phyloP scores from a whole-genome alignment of 2,888 invertebrate species.

The Drosophila antonietae region DNA sequence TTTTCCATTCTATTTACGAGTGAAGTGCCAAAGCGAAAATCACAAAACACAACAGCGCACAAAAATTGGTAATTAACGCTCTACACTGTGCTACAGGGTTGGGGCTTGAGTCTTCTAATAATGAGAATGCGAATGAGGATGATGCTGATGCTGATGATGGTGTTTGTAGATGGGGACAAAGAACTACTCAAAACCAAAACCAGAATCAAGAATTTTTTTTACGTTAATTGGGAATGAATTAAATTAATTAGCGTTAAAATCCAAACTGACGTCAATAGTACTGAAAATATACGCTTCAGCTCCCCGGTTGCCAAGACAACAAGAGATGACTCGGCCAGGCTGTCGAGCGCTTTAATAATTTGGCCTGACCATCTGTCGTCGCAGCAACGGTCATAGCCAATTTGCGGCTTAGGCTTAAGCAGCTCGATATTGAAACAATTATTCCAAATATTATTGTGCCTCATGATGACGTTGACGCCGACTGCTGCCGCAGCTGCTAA shows the following conservation, averaged over 20 bases:
- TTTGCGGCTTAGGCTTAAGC: slow-evolving; percentile 60
- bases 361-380: slow-evolving; percentile 52
- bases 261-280: slow-evolving; percentile 74
- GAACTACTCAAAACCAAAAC: slow-evolving; percentile 14
- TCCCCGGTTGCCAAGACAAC: slow-evolving; percentile 23
- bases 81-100: slow-evolving; percentile 5
- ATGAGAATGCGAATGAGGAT: background rate
- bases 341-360: slow-evolving; percentile 46
- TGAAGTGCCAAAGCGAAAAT: slow-evolving; percentile 54
- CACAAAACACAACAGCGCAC: slow-evolving; percentile 66
- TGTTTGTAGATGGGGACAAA: slow-evolving; percentile 7
- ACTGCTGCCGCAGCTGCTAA: slow-evolving; percentile 63
- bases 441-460: slow-evolving; percentile 64
- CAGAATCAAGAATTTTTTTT: slow-evolving; percentile 4
- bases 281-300: slow-evolving; percentile 18
- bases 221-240: slow-evolving; percentile 80
- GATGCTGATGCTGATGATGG: slow-evolving; percentile 10
- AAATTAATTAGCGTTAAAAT: slow-evolving; percentile 80
- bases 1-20: slow-evolving; percentile 50
- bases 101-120: background rate
- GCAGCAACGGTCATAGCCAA: slow-evolving; percentile 48
- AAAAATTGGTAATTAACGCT: slow-evolving; percentile 69
- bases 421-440: slow-evolving; percentile 71
- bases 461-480: slow-evolving; percentile 44
- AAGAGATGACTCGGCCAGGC: slow-evolving; percentile 35